A percentile compares a stretch with the other conserved stretches of the same genome.
phyloP scores from a whole-genome alignment of 2,888 invertebrate species.

The Arrhopalites spinosus region DNA sequence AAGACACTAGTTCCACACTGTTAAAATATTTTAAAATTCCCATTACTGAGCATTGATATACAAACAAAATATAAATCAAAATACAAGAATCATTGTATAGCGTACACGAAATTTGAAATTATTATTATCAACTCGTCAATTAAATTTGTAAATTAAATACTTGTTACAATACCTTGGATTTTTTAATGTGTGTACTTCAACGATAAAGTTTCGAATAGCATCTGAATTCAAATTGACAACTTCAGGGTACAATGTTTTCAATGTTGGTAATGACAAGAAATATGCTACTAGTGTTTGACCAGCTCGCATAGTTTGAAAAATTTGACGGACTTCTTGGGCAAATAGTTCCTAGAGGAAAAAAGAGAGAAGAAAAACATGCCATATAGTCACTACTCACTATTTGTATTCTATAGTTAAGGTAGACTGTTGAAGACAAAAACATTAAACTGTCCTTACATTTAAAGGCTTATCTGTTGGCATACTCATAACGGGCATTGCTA shows the following conservation, averaged over 20 bases:
- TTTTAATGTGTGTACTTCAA: slow-evolving; percentile 16
- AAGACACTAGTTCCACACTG: slow-evolving; percentile 33
- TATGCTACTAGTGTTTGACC: slow-evolving; percentile 53
- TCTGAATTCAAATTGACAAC: slow-evolving; percentile 45
- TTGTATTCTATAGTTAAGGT: background rate
- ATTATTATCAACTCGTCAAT: background rate
- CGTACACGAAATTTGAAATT: background rate
- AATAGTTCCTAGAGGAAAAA: slow-evolving; percentile 44
- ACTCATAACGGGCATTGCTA: slow-evolving; percentile 53
- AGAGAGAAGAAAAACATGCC: background rate
- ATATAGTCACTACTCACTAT: background rate
- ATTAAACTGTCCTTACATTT: slow-evolving; percentile 43
- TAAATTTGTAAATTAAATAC: background rate
- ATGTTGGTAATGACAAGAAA: slow-evolving; percentile 45
- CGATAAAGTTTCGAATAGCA: slow-evolving; percentile 37
- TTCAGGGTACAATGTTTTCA: slow-evolving; percentile 46
- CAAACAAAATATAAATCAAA: too few relatives aligned
- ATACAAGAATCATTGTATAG: background rate
- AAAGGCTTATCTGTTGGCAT: slow-evolving; percentile 51
- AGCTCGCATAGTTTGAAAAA: slow-evolving; percentile 49
- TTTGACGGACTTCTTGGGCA: slow-evolving; percentile 48
- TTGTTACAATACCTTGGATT: slow-evolving; percentile 39
- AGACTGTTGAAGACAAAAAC: too few relatives aligned
- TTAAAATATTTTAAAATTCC: too few relatives aligned
- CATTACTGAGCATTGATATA: too few relatives aligned